Conservation (phyloP, 1,140 invertebrate genomes). For the Melanaphis sacchari region DNA sequence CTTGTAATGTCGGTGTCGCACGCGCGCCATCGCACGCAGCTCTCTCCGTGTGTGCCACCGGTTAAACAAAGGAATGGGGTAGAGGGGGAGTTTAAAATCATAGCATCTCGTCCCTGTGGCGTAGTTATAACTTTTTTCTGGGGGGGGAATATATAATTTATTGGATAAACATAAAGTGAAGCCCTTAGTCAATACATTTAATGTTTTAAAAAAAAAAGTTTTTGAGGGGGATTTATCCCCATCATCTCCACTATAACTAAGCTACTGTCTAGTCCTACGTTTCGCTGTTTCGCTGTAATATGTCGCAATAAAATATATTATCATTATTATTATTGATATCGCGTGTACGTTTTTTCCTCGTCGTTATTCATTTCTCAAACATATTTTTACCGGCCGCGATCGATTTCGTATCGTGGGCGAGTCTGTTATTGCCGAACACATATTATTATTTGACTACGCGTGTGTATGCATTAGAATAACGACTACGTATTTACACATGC, state of each 20-base stretch:
- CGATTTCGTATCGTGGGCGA: not conserved
- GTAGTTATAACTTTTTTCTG: no score
- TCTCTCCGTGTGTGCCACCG: not conserved
- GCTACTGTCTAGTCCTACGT: no score
- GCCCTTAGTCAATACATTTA: no score
- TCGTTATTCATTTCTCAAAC: not conserved
- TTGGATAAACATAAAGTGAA: no score
- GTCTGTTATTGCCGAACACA: not conserved
- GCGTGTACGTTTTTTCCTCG: not conserved
- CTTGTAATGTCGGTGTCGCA: not conserved
- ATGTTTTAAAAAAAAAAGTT: no score
- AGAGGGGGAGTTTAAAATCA: constrained; percentile 5
- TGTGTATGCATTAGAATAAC: not conserved
- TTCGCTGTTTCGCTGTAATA: no score
- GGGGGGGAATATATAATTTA: no score
- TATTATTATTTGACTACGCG: not conserved
- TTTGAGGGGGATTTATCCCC: no score
- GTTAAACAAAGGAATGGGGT: not conserved
- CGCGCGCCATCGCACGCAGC: no score
- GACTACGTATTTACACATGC: not conserved
- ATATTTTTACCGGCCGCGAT: not conserved
- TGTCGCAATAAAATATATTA: not conserved
- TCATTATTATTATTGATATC: not conserved
- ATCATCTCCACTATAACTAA: no score
- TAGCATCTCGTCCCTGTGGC: no score